Evolutionary conservation across 1,140 invertebrate species (phyloP), one percentile per base, ranked within the genome.

Genomic region (Zophobas atratus): DNA sequence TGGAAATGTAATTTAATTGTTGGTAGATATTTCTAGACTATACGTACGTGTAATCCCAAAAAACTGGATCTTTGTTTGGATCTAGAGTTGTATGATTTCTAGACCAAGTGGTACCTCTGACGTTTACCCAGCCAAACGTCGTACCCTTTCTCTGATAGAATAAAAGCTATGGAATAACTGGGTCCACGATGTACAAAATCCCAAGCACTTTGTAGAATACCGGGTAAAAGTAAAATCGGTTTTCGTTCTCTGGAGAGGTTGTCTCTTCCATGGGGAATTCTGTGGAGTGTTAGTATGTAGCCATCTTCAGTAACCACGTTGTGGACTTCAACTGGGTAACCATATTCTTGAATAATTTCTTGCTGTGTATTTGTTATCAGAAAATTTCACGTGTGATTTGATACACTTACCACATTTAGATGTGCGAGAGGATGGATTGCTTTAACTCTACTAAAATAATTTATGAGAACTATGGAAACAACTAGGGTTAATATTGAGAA

Each of bases 41-140:
- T n/a, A 39, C 33, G 2, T 38, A 77, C 76, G 70, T 77, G 35
- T 60, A 77, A 74, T 74, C 46, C 76, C 76, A 77, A 49, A 57
- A 77, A 20, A 0, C 36, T 20, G n/a, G 3, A 36, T 77, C 70
- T n/a, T 35, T 36, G 56, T 78, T 60, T 1, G 76, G 70, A 75
- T 77, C 67, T 3, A 79, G 60, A 20, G 33, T 75, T 46, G 43
- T 35, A 43, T 81, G 81, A 34, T 60, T 57, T 51, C 77, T 71
- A n/a, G 75, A 55, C 51, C 56, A 75, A 5, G 49, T 73, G 6
- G 72, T 77, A 2, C 81, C 81, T 77, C 92, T 85, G 3, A 88
- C 88, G 81, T 93, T 93, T 93, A 0, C 89, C 91, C 72, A 93
- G 75, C 92, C 92, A 93, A 1, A 93, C 91, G 79, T 93, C 91